Percentiles rank a stretch among this genome's conserved stretches.
Conservation (phyloP, 2,888 invertebrate species). For the Tachina grossa region DNA sequence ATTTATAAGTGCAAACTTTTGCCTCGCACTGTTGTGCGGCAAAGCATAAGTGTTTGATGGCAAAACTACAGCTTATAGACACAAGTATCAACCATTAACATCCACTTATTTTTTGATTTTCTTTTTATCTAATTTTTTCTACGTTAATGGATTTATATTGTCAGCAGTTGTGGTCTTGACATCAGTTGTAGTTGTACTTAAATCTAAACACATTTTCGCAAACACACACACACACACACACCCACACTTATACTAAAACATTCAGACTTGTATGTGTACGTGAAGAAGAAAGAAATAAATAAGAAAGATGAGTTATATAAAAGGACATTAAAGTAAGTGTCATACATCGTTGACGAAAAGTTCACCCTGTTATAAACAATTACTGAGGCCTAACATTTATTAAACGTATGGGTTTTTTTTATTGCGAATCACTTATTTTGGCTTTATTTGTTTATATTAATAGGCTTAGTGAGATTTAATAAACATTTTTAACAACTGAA, state of each 20-base stretch:
- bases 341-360: background rate
- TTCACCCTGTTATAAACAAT: background rate
- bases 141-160: conserved; percentile 64
- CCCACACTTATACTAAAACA: too few relatives aligned
- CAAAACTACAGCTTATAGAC: background rate
- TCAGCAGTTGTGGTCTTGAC: conserved; percentile 65
- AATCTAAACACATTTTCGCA: conserved; percentile 25
- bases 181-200: conserved; percentile 49
- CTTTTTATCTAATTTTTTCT: conserved; percentile 48
- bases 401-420: background rate
- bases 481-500: too few relatives aligned
- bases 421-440: conserved; percentile 1
- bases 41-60: background rate
- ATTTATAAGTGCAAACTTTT: background rate
- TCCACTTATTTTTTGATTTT: conserved; percentile 53
- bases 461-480: too few relatives aligned
- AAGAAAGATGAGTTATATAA: background rate
- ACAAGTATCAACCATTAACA: conserved; percentile 44
- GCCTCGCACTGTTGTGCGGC: background rate
- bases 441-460: background rate
- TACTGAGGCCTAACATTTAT: background rate
- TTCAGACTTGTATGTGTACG: too few relatives aligned
- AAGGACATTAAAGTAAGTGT: conserved; percentile 4
- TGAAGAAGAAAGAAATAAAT: background rate
- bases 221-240: background rate